Evolutionary conservation across 2,113 vertebrate genomes (phyloP).

Genomic region (Caretta caretta): DNA sequence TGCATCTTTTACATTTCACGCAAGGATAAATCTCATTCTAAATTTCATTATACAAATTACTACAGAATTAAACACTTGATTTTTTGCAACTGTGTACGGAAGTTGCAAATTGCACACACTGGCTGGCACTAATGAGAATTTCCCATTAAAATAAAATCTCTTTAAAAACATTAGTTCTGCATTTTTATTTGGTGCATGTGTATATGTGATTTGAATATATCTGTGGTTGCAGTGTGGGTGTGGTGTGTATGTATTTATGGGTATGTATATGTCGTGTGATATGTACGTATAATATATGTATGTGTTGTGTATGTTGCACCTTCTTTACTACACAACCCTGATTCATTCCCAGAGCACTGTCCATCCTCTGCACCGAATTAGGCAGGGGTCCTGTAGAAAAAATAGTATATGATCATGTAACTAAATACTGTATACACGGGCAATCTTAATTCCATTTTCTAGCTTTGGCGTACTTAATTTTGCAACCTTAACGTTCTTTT

Average conservation of each 20-base stretch:
- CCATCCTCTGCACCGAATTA: neutral
- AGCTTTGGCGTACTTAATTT: neutral
- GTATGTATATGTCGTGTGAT: too few relatives aligned
- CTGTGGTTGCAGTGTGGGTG: too few relatives aligned
- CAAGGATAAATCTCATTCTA: neutral
- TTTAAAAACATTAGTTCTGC: neutral
- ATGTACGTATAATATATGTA: neutral
- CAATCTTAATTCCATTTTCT: neutral
- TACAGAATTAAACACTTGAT: neutral
- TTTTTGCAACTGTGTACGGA: neutral
- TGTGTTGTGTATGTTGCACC: neutral
- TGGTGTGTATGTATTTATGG: too few relatives aligned
- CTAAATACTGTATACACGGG: neutral
- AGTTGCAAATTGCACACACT: neutral
- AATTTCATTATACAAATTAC: neutral
- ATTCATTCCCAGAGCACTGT: neutral
- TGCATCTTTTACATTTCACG: neutral
- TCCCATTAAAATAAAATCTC: neutral
- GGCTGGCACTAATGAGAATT: neutral
- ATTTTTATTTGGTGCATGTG: neutral
- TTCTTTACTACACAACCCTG: neutral
- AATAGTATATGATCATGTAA: neutral
- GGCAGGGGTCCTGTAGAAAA: neutral
- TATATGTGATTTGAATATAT: too few relatives aligned
- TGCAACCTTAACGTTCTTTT: neutral